Conservation (phyloP, 2,797 vertebrate genomes). For the Anguilla obscura region DNA sequence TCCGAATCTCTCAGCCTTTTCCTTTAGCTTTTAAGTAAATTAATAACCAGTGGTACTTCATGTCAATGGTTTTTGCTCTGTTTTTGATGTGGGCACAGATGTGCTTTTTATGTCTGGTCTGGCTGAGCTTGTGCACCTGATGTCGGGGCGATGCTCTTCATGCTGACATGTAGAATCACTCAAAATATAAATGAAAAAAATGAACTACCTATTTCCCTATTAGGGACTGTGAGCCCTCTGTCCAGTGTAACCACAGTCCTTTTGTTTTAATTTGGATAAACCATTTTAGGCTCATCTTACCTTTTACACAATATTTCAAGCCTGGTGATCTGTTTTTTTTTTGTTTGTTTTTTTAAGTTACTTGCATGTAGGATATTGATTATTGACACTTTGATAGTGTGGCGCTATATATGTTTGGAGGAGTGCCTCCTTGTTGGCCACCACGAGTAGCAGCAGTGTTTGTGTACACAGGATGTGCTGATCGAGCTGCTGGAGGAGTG, state of each 20-base stretch:
- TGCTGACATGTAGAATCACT: too few species aligned
- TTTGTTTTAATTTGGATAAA: not conserved
- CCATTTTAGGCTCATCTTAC: not conserved
- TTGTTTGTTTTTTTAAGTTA: too few species aligned
- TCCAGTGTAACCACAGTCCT: too few species aligned
- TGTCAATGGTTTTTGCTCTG: not conserved
- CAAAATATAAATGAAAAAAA: too few species aligned
- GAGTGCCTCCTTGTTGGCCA: not conserved
- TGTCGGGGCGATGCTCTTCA: too few species aligned
- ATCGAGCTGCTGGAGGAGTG: constrained; percentile 95
- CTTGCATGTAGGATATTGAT: not conserved
- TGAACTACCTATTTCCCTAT: too few species aligned
- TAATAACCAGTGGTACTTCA: not conserved
- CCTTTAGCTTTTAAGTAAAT: not conserved
- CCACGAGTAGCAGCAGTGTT: not conserved
- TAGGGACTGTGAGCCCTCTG: too few species aligned
- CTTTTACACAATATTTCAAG: too few species aligned
- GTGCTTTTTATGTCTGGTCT: not conserved
- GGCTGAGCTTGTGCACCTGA: too few species aligned
- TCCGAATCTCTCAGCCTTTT: not conserved
- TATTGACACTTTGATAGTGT: not conserved
- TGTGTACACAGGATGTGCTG: constrained; percentile 81
- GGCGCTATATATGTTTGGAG: not conserved
- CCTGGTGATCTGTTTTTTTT: too few species aligned
- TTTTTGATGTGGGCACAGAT: not conserved